Conservation (phyloP, 2,797 vertebrate species). For the Pelochelys cantorii region DNA sequence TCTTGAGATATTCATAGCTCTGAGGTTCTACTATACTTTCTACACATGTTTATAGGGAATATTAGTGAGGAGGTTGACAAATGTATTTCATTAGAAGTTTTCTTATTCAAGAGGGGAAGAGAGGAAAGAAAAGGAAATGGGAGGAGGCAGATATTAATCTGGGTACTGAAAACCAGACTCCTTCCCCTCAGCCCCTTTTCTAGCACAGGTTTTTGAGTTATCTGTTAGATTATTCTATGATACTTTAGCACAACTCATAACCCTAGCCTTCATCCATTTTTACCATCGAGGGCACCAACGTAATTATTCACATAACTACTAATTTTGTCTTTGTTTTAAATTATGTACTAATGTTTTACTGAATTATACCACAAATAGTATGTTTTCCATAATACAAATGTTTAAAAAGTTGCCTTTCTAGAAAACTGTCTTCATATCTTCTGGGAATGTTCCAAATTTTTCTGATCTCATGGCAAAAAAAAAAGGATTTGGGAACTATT, state of each 20-base stretch:
- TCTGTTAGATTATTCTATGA: neutral
- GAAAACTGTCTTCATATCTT: neutral
- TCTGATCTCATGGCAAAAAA: neutral
- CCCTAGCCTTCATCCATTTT: neutral
- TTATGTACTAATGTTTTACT: neutral
- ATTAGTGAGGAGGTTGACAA: neutral
- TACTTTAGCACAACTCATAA: neutral
- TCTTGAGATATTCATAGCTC: too few species aligned
- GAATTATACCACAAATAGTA: neutral
- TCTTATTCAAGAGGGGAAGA: neutral
- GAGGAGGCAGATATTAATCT: neutral
- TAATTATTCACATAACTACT: neutral
- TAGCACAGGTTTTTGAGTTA: neutral
- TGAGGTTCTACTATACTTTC: too few species aligned
- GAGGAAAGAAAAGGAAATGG: neutral
- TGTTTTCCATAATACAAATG: neutral
- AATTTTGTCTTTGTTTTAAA: neutral
- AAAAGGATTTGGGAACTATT: neutral
- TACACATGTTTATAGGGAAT: neutral
- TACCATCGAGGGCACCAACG: neutral
- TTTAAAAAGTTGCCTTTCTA: neutral
- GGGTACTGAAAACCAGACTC: neutral
- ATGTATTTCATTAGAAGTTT: neutral
- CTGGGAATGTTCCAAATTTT: neutral
- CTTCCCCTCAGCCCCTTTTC: neutral